A percentile compares a stretch with the other conserved stretches of the same genome.
phyloP scores from a whole-genome alignment of 2,113 vertebrate species.

The Poeciliopsis prolifica region DNA sequence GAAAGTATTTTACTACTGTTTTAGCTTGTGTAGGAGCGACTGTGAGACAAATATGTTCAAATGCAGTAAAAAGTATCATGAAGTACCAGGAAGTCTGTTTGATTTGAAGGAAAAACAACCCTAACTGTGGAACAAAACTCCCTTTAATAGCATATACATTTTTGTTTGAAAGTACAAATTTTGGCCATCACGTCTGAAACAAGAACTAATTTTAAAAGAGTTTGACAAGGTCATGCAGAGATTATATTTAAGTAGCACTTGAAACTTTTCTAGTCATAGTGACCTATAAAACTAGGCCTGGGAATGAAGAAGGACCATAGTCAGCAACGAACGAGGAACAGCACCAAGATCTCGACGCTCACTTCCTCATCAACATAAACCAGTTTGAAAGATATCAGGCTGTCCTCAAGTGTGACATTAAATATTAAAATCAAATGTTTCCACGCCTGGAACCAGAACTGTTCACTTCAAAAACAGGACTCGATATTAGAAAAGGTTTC shows the following conservation, averaged over 20 bases:
- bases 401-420: background rate
- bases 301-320: constrained; percentile 23
- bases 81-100: background rate
- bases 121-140: constrained; percentile 53
- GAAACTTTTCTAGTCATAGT: constrained; percentile 28
- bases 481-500: background rate
- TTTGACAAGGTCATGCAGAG: constrained; percentile 19
- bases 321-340: constrained; percentile 37
- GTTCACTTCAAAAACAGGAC: background rate
- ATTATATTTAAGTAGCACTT: constrained; percentile 37
- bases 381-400: constrained; percentile 13
- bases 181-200: constrained; percentile 47
- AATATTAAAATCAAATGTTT: background rate
- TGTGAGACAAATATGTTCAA: constrained; percentile 38
- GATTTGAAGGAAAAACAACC: background rate
- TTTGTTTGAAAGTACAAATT: constrained; percentile 61
- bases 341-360: constrained; percentile 30
- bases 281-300: constrained; percentile 80
- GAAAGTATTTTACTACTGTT: constrained; percentile 67
- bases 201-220: constrained; percentile 4
- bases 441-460: background rate
- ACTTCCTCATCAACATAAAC: constrained; percentile 3
- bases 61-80: constrained; percentile 62
- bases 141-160: constrained; percentile 71
- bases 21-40: constrained; percentile 27